Percentiles rank a stretch among this genome's conserved stretches.
Conservation (phyloP, 2,888 invertebrate genomes). For the Rosalia funebris region DNA sequence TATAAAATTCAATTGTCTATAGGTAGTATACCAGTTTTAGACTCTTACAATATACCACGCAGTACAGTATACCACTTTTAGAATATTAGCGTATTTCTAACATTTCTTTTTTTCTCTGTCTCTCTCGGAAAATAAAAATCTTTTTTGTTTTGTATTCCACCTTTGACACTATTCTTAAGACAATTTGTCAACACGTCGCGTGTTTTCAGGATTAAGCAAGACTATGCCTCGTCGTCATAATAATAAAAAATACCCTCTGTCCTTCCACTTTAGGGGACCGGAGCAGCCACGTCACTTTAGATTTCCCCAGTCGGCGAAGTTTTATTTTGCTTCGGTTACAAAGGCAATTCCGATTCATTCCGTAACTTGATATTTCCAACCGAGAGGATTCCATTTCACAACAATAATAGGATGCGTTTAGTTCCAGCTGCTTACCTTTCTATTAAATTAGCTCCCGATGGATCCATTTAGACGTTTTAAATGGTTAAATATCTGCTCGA, state of each 20-base stretch:
- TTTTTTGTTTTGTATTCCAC: background rate
- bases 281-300: background rate
- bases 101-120: too few species aligned
- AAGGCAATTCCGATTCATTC: constrained; percentile 33
- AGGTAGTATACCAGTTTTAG: too few species aligned
- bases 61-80: too few species aligned
- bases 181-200: background rate
- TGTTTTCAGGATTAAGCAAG: background rate
- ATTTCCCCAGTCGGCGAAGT: background rate
- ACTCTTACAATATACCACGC: too few species aligned
- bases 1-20: too few species aligned
- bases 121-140: background rate
- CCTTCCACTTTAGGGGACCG: background rate
- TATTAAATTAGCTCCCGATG: constrained; percentile 21
- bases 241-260: background rate
- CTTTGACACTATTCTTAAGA: background rate
- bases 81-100: too few species aligned
- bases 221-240: background rate
- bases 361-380: constrained; percentile 46
- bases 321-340: constrained; percentile 3
- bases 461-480: constrained; percentile 13
- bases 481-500: constrained; percentile 16
- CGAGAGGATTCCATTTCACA: constrained; percentile 42
- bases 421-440: constrained; percentile 23
- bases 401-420: constrained; percentile 40